Evolutionary conservation across 1,140 invertebrate genomes (phyloP), one percentile per base, ranked within the genome.

Genomic region (Pogonomyrmex barbatus): DNA sequence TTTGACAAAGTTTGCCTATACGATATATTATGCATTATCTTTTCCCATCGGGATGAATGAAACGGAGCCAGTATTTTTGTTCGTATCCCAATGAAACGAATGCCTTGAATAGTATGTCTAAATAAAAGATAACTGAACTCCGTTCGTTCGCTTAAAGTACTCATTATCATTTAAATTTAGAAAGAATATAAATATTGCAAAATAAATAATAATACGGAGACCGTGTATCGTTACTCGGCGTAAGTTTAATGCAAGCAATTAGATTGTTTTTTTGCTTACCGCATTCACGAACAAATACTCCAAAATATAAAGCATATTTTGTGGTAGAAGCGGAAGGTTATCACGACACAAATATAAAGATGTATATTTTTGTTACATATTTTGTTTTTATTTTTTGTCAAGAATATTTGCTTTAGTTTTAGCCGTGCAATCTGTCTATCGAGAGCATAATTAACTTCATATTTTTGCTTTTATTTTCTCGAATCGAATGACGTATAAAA

Each of bases 1-100:
- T 81, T 70, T 58, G 36, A 70, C 63, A 65, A 67, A 39, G 78
- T 81, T 81, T 70, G 52, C 33, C 78, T 56, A 70, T n/a, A 81
- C 78, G 78, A 65, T 56, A 42, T 30, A 42, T 56, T 17, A 10
- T 39, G 50, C 14, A 6, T 36, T 70, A 24, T 24, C 24, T 81
- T 81, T n/a, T 14, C 42, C 17, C 36, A 5, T 56, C 62, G 47
- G 24, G 14, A 24, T 42, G 77, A 67, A 68, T 56, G 77, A 58
- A 58, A 56, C 17, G 30, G 14, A 33, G 24, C 24, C 36, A n/a
- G 30, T 14, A 9, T 30, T 56, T 56, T 45, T 42, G 24, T 56
- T 56, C 17, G 2, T 39, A 63, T 36, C 5, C 5, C 36, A 47
- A 33, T 24, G 36, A 60, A 60, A 36, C 2, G 14, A 30, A 42